A percentile compares a stretch with the other conserved stretches of the same genome.
Evolutionary conservation across 2,113 vertebrate species (phyloP).

Genomic region (Theristicus caerulescens): DNA sequence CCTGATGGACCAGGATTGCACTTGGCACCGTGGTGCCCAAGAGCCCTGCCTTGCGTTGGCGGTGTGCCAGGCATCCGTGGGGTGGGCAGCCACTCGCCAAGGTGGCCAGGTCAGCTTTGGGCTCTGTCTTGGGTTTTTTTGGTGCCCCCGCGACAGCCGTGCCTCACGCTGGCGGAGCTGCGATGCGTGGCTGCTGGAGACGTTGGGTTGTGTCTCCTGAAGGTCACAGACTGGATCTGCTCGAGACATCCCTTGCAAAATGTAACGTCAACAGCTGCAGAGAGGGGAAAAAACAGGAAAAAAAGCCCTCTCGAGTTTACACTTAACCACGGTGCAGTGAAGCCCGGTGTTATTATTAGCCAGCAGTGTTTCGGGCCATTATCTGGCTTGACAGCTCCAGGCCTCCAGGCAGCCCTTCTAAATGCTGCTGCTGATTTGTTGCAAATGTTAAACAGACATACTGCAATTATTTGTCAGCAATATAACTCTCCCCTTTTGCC

Average conservation of each 20-base stretch:
- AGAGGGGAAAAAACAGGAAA: neutral
- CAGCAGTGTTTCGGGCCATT: constrained; percentile 37
- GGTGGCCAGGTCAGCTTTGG: neutral
- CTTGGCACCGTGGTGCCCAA: neutral
- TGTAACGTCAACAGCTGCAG: neutral
- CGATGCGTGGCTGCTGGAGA: neutral
- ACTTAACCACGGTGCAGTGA: neutral
- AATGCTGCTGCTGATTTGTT: constrained; percentile 47
- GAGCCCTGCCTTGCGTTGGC: neutral
- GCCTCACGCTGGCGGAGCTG: neutral
- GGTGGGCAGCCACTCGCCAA: neutral
- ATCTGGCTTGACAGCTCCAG: constrained; percentile 59
- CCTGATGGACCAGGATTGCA: rapidly evolving
- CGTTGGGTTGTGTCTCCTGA: neutral
- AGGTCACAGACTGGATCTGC: constrained; percentile 2
- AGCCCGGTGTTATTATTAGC: constrained; percentile 24
- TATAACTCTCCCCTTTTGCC: neutral
- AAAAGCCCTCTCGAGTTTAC: neutral
- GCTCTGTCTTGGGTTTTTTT: neutral
- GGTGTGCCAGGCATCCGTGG: neutral
- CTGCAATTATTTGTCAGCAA: constrained; percentile 60
- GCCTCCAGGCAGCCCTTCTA: constrained; percentile 33
- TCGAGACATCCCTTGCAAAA: neutral
- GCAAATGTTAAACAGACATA: constrained; percentile 53
- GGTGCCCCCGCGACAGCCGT: rapidly evolving